Base-by-base conservation (phyloP, 2,797 vertebrate genomes). In the Pseudotriccus pelzelni region DNA sequence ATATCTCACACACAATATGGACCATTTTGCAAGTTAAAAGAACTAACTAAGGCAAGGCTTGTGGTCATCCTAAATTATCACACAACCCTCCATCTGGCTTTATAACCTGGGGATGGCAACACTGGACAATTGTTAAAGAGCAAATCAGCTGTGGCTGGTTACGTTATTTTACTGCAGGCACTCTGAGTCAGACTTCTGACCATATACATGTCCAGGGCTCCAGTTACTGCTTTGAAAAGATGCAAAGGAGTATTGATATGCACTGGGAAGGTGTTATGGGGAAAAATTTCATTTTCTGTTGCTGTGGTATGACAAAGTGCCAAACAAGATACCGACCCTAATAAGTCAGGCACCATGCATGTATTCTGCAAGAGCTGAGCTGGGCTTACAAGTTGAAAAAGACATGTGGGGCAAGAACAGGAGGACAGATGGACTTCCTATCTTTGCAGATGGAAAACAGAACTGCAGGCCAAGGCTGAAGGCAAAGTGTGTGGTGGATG, bases 331-430 rank as follows among this genome's bases (percentile, higher is more conserved):
- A 7, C 7, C 43, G 53, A 12, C 25, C 52, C 47, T 66, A 50
- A 34, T 9, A 17, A 77, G 4, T 16, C 36, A 28, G 41, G 32
- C 23, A 64, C 52, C 0, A 0, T 43, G 10, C 14, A 46, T 1
- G 9, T 3, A 2, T 36, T 83, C 39, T 46, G 43, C n/a, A 89
- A 84, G 39, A 79, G 14, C 25, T 73, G 36, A 86, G 25, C 49
- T 2, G 4, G 88, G 17, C 22, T 82, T 70, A 41, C 20, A 60
- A 34, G n/a, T 58, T 87, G 21, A 73, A 46, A 58, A 63, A 70
- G 19, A 64, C 1, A 0, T 2, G 13, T 49, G 21, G 13, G 34
- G 73, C 19, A 7, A 60, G 56, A 63, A 28, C 20, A 77, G 43
- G 39, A 81, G 64, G 22, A 53, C 8, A 47, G 53, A n/a, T 20